Conservation (phyloP, 2,797 vertebrate species). For the Glossophaga mutica region DNA sequence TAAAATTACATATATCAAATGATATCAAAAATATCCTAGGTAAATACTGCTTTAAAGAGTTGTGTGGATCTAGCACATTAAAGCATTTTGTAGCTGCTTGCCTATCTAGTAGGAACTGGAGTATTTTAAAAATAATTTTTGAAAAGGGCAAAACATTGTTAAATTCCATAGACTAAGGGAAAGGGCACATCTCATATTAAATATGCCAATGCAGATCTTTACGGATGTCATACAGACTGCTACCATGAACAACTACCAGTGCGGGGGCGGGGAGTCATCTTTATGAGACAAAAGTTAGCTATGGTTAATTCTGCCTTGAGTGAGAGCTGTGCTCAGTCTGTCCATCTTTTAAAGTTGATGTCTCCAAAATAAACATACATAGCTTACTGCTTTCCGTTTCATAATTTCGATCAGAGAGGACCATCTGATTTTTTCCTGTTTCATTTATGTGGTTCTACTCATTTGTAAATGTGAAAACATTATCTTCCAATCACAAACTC, state of each 20-base stretch:
- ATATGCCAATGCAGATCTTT: background rate
- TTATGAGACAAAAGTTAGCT: background rate
- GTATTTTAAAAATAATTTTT: background rate
- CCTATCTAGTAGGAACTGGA: background rate
- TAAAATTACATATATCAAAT: background rate
- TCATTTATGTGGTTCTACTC: background rate
- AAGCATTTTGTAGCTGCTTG: background rate
- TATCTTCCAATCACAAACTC: background rate
- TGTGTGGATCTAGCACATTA: background rate
- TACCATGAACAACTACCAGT: background rate
- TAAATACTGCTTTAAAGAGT: background rate
- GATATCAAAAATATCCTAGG: background rate
- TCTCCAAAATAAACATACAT: background rate
- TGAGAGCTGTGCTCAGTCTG: background rate
- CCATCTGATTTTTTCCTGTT: background rate
- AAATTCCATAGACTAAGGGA: background rate
- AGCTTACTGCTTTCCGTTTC: background rate
- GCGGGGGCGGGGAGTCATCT: background rate
- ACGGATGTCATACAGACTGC: background rate
- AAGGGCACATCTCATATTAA: background rate
- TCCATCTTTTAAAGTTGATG: background rate
- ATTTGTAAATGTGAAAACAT: background rate
- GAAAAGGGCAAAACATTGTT: background rate
- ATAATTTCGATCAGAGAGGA: background rate
- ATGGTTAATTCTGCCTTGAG: background rate